A percentile compares a stretch with the other conserved stretches of the same genome.
Evolutionary conservation across 2,113 vertebrate genomes (phyloP).

Genomic region (Malurus cyaneus): DNA sequence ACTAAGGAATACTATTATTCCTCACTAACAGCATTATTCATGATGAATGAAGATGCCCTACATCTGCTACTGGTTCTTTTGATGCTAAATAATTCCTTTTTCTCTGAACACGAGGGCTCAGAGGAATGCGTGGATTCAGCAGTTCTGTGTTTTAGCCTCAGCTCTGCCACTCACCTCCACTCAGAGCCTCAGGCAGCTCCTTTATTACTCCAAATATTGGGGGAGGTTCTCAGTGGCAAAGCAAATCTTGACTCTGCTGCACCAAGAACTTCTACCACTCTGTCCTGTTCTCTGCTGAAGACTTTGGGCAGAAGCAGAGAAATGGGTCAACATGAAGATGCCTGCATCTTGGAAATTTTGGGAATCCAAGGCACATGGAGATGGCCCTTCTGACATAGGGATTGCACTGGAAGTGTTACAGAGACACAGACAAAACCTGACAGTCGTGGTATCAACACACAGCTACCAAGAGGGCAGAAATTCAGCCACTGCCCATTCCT

Average conservation of each 20-base stretch:
- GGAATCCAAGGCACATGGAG: neutral
- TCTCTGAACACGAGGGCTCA: neutral
- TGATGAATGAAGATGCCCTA: constrained; percentile 21
- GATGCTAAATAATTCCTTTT: constrained; percentile 30
- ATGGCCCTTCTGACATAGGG: neutral
- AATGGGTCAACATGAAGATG: neutral
- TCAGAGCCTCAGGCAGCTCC: rapidly evolving
- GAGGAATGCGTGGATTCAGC: neutral
- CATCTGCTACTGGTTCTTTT: constrained; percentile 7
- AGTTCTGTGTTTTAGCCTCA: neutral
- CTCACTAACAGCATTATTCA: constrained; percentile 39
- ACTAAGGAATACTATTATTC: constrained; percentile 57
- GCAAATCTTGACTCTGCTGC: neutral
- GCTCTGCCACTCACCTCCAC: neutral
- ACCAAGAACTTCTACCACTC: neutral
- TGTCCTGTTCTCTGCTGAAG: neutral
- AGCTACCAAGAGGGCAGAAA: neutral
- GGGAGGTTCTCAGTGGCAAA: neutral
- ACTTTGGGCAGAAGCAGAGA: neutral
- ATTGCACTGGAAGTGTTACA: neutral
- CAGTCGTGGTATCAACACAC: neutral
- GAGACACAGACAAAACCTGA: neutral
- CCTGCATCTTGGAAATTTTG: neutral
- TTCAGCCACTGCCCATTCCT: neutral
- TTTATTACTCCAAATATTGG: neutral